Evolutionary conservation across 1,140 invertebrate species (phyloP).

Genomic region (Ectropis grisescens): DNA sequence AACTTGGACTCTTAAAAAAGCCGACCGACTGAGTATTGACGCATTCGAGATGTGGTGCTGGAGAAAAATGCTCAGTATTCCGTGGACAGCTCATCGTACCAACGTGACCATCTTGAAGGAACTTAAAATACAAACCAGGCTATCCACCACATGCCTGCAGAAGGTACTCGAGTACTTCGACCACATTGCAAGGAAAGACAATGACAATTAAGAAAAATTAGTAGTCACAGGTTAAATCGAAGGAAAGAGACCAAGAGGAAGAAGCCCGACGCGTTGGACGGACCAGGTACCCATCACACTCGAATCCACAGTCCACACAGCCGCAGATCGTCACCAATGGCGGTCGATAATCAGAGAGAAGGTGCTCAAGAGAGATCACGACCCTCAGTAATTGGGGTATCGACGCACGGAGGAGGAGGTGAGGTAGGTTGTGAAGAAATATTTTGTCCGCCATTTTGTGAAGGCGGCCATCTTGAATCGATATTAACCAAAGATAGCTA

Average conservation of each 20-base stretch:
- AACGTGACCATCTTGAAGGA: conserved; percentile 4
- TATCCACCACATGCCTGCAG: neutral
- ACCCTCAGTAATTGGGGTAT: too few relatives aligned
- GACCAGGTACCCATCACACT: neutral
- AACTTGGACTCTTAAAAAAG: conserved; percentile 15
- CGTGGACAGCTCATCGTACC: conserved; percentile 13
- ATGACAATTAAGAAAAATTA: neutral
- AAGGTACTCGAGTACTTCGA: neutral
- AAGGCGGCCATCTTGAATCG: too few relatives aligned
- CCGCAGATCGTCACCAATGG: too few relatives aligned
- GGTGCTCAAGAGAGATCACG: too few relatives aligned
- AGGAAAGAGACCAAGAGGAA: neutral
- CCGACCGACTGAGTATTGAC: conserved; percentile 12
- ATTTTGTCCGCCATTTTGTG: too few relatives aligned
- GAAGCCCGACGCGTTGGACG: neutral
- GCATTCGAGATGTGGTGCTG: conserved; percentile 24
- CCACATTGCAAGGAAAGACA: neutral
- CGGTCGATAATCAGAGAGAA: too few relatives aligned
- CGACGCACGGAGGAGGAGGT: too few relatives aligned
- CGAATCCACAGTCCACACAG: too few relatives aligned
- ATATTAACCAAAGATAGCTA: too few relatives aligned
- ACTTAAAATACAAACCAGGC: conserved; percentile 1
- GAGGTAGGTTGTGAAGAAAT: too few relatives aligned
- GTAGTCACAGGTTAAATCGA: neutral
- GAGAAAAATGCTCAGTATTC: conserved; percentile 12